Conservation (phyloP, 2,113 vertebrate genomes). For the Psammodynastes pulverulentus region DNA sequence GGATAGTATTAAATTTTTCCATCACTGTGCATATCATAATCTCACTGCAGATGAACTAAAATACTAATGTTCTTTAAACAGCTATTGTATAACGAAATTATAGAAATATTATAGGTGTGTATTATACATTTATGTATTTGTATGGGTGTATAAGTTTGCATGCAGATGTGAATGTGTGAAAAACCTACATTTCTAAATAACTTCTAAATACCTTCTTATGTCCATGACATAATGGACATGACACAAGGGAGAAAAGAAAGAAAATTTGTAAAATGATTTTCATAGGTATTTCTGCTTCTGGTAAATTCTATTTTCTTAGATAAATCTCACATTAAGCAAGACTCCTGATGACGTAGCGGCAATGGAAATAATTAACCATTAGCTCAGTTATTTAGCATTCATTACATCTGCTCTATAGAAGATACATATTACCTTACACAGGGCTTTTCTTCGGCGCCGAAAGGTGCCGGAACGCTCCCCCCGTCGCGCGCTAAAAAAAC, state of each 20-base stretch:
- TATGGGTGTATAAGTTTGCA: not conserved
- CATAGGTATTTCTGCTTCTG: conserved; percentile 12
- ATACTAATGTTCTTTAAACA: not conserved
- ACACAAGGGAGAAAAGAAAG: not conserved
- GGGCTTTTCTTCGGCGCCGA: too few species aligned
- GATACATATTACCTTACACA: conserved; percentile 7
- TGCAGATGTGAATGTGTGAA: not conserved
- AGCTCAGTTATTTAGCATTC: conserved; percentile 7
- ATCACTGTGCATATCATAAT: not conserved
- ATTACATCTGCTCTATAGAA: conserved; percentile 21
- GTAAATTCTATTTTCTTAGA: conserved; percentile 1
- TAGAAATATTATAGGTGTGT: not conserved
- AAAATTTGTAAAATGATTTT: not conserved
- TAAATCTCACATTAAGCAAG: conserved; percentile 17
- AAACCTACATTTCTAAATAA: not conserved
- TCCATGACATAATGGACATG: not conserved
- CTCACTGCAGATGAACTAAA: not conserved
- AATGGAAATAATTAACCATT: not conserved
- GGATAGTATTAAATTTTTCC: not conserved
- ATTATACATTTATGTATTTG: not conserved
- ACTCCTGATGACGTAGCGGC: not conserved
- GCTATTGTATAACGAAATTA: not conserved
- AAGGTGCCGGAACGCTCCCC: too few species aligned
- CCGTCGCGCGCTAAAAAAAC: too few species aligned
- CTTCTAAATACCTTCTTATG: not conserved